Base-by-base conservation (phyloP, 2,797 vertebrate species). In the Pseudochirops cupreus region DNA sequence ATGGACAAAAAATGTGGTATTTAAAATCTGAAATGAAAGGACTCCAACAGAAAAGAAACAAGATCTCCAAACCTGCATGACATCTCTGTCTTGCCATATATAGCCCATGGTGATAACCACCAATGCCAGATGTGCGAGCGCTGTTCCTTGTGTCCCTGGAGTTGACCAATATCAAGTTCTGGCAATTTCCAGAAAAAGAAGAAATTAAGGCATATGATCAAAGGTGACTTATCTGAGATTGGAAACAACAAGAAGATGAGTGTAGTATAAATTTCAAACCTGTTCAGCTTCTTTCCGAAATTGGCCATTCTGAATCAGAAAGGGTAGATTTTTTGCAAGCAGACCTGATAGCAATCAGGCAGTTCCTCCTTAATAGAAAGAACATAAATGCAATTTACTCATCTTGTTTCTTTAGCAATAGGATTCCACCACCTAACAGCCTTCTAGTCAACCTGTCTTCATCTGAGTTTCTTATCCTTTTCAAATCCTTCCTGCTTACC, bases 71-170 rank as follows among this genome's bases (percentile, higher is more conserved):
- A 99, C 99, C 99, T 98, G 96, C 52, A 97, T 94, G 58, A 98
- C 97, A 57, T 98, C 97, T 13, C 93, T 96, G 16, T 97, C 97
- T 94, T 99, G 97, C 99, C 99, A 99, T 31, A 99, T 98, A 0
- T 99, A 99, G 0, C 98, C 99, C 99, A 99, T 99, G 94, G 98
- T 98, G 98, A 99, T 98, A 92, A 98, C 98, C 21, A 98, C 98
- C 92, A 99, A 97, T 0, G 92, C 98, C 26, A 99, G 95, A 52
- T 98, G 99, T 91, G 98, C 99, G 4, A 99, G 93, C 98, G 98
- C 58, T 99, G 98, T 54, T 96, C 96, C 89, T 96, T 96, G 93
- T 99, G 97, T n/a, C 94, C 97, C 1, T 7, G 93, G 92, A 99
- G 97, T 3, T 94, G 94, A 29, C 98, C 52, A 0, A 95, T 98